Evolutionary conservation across 92 coral and sea anemone species (phyloP).

Genomic region (Epizoanthus fatuus): DNA sequence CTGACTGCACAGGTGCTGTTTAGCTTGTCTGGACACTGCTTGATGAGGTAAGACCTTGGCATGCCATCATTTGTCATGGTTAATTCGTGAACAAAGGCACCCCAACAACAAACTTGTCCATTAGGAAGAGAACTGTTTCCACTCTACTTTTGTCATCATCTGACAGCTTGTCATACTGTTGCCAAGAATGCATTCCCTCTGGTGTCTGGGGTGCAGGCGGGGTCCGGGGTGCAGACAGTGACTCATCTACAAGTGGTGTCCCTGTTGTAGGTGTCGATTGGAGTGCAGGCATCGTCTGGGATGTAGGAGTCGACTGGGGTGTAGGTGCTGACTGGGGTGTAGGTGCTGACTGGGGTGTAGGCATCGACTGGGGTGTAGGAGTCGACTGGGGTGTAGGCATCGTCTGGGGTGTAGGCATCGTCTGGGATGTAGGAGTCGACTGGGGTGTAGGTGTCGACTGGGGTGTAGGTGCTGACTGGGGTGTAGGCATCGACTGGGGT

Average conservation of each 20-base stretch:
- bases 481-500: no score
- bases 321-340: neutral
- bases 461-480: neutral
- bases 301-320: neutral
- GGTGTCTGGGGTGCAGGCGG: no score
- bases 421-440: no score
- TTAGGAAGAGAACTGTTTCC: conserved; percentile 14
- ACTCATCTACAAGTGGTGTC: no score
- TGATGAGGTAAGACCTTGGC: neutral
- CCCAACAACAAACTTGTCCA: neutral
- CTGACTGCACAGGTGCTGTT: neutral
- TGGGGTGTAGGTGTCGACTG: no score
- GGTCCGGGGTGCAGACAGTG: no score
- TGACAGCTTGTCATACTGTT: conserved; percentile 7
- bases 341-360: neutral
- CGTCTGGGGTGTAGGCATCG: no score
- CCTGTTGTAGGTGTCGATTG: no score
- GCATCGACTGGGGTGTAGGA: neutral
- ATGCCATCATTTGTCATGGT: conserved; percentile 28
- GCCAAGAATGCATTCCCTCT: no score
- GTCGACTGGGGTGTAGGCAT: neutral
- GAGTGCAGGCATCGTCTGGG: no score
- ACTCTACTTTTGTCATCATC: conserved; percentile 1
- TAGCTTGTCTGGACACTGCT: no score
- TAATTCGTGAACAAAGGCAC: conserved; percentile 37